Evolutionary conservation across 2,888 invertebrate species (phyloP), one percentile per base, ranked within the genome.

Genomic region (Scaptomyza flava): DNA sequence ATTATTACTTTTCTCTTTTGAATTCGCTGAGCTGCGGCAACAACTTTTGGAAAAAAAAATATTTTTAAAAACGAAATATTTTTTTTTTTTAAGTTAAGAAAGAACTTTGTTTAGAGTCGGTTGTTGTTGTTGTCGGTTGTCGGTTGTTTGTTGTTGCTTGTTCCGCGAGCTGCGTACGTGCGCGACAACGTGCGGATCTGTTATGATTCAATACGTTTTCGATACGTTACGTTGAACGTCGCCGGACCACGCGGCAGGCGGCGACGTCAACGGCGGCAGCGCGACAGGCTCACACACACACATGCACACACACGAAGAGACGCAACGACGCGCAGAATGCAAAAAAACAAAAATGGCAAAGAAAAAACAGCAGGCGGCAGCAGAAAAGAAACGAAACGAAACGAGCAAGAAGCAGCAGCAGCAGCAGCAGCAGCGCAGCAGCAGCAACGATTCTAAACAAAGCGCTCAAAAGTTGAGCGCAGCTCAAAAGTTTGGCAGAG

Each of bases 131-230:
- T 47, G 47, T 59, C 14, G 46, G 50, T 48, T 69, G 41, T 46
- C 36, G 48, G 62, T 72, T 48, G 61, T 31, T 65, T 65, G 68
- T 68, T 65, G 82, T 77, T 83, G 87, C 75, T 77, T 76, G 79
- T 88, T 89, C 89, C 87, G 87, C 87, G 89, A 81, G 86, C 87
- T 85, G 89, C 90, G 90, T 90, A 90, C 90, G 91, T 89, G 87
- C 90, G 88, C 91, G 89, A 89, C 89, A 90, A 89, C 90, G 91
- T 90, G 91, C 90, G 87, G 91, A 89, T 90, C 91, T 89, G 91
- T 90, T 90, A 88, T 90, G 91, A 89, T 90, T 89, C 89, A 89
- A 89, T 88, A 88, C 83, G 89, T 72, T 77, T 87, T 81, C 89
- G 71, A 84, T 84, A 84, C 81, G 87, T 89, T 89, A 79, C 76